Conservation (phyloP, 2,113 vertebrate genomes). For the Clinocottus analis region DNA sequence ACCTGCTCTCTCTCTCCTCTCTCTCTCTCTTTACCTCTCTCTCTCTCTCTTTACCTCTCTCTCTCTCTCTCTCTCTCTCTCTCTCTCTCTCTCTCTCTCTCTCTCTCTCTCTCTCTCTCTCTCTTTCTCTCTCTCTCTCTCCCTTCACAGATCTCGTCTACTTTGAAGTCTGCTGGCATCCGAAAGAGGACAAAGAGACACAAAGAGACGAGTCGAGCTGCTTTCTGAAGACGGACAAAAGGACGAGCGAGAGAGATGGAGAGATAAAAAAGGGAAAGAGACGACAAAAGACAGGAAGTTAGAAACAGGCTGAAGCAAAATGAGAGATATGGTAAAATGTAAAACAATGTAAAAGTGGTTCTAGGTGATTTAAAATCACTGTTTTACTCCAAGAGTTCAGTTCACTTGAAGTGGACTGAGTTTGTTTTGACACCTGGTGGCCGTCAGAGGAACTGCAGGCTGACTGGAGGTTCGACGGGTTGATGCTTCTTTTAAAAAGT, state of each 20-base stretch:
- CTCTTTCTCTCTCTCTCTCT: conserved; percentile 28
- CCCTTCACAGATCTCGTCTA: conserved; percentile 13
- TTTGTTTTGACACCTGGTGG: conserved; percentile 23
- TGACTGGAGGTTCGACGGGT: neutral
- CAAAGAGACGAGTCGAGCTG: conserved; percentile 15
- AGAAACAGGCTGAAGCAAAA: neutral
- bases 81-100: neutral
- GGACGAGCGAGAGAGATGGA: conserved; percentile 24
- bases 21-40: neutral
- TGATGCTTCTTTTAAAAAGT: neutral
- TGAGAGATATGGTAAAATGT: neutral
- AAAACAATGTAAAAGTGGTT: neutral
- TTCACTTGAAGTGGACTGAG: no score
- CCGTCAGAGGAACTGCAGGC: neutral
- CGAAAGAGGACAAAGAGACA: conserved; percentile 50
- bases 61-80: neutral
- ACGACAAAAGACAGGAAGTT: neutral
- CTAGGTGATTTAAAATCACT: neutral
- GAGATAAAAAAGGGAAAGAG: neutral
- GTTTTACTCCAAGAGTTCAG: neutral
- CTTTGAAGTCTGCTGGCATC: conserved; percentile 61
- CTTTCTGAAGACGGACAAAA: conserved; percentile 28
- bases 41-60: neutral
- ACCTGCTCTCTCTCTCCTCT: neutral
- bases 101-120: neutral